Evolutionary conservation across 2,888 invertebrate genomes (phyloP).

Genomic region (Coelopa pilipes): DNA sequence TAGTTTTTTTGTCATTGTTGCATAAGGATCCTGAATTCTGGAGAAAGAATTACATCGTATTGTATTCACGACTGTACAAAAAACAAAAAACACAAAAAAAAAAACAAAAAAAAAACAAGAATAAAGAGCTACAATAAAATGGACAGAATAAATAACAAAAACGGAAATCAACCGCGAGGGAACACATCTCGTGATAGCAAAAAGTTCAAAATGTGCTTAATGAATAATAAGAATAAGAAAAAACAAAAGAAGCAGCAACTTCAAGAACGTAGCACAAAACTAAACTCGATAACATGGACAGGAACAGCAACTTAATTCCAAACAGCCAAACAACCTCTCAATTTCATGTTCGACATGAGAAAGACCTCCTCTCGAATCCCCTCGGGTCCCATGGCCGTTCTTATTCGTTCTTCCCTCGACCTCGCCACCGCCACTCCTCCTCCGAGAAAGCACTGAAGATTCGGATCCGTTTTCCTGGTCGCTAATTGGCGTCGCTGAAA

Average conservation of each 20-base stretch:
- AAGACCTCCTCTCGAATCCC: too few species aligned
- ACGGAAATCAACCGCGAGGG: background rate
- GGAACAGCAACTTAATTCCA: background rate
- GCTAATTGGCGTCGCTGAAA: too few species aligned
- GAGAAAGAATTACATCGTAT: background rate
- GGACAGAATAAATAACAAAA: background rate
- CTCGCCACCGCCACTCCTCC: too few species aligned
- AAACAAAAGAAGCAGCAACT: background rate
- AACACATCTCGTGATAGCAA: background rate
- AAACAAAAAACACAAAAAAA: background rate
- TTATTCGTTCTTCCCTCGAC: too few species aligned
- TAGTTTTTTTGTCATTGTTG: background rate
- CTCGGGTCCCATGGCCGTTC: too few species aligned
- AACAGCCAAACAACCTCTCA: background rate
- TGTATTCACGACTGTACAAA: background rate
- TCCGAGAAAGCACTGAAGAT: too few species aligned
- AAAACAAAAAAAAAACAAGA: background rate
- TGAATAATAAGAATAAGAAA: background rate
- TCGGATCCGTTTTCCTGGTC: too few species aligned
- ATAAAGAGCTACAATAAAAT: background rate
- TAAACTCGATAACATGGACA: background rate
- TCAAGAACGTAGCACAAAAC: background rate
- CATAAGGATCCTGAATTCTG: background rate
- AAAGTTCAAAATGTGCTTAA: slow-evolving; percentile 15
- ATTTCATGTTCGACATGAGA: slow-evolving; percentile 12